A percentile compares a stretch with the other conserved stretches of the same genome.
Evolutionary conservation across 2,888 invertebrate species (phyloP).

Genomic region (Theodoxus fluviatilis): DNA sequence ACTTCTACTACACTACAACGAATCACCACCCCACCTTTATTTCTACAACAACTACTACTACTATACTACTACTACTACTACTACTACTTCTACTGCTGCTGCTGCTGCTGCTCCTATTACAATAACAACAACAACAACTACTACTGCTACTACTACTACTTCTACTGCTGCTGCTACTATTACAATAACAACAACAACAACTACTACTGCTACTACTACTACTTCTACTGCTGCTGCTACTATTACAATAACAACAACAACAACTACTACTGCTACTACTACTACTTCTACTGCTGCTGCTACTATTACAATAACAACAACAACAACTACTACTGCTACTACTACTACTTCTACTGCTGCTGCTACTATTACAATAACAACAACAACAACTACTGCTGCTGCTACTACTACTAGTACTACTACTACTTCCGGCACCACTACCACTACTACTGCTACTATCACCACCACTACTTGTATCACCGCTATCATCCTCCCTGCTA

Average conservation of each 20-base stretch:
- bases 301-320: neutral
- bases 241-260: neutral
- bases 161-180: neutral
- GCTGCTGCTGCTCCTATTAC: neutral
- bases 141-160: neutral
- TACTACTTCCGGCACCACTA: neutral
- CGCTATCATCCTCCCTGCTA: conserved; percentile 7
- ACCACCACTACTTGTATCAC: conserved; percentile 15
- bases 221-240: neutral
- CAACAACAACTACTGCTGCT: conserved; percentile 24
- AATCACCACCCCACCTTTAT: neutral
- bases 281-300: neutral
- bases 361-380: neutral
- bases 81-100: neutral
- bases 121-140: neutral
- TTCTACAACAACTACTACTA: neutral
- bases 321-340: neutral
- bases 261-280: neutral
- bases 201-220: neutral
- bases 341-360: neutral
- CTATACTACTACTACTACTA: neutral
- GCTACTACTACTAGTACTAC: conserved; percentile 24
- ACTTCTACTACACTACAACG: neutral
- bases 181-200: neutral
- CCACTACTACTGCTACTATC: conserved; percentile 21